phyloP scores from a whole-genome alignment of 2,113 vertebrate genomes.

The Columba livia region DNA sequence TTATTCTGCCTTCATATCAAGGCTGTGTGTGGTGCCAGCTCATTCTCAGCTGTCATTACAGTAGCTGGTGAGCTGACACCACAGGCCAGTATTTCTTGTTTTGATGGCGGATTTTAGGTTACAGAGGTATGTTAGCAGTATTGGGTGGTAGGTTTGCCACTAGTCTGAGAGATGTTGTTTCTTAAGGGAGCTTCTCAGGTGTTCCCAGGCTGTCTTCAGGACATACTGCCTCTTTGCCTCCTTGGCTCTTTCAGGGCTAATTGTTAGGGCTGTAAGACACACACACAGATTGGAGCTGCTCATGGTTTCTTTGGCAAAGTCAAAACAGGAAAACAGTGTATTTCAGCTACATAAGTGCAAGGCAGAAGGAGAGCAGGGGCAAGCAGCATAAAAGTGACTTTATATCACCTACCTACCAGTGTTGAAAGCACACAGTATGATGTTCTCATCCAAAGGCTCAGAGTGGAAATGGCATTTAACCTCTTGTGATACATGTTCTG shows the following conservation, averaged over 20 bases:
- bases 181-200: background rate
- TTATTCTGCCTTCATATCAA: conserved; percentile 48
- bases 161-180: background rate
- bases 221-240: background rate
- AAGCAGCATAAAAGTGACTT: background rate
- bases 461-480: background rate
- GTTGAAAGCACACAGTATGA: background rate
- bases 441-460: background rate
- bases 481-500: background rate
- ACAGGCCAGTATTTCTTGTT: background rate
- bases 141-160: background rate
- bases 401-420: background rate
- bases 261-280: background rate
- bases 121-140: background rate
- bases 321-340: background rate
- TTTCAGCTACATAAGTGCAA: background rate
- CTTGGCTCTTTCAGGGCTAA: background rate
- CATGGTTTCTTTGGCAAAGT: background rate
- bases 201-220: background rate
- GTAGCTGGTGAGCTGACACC: conserved; percentile 32
- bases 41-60: conserved; percentile 1
- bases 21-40: conserved; percentile 24
- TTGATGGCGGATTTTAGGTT: conserved; percentile 15
- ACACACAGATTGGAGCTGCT: background rate
- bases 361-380: background rate